Evolutionary conservation across 1,140 invertebrate genomes (phyloP).

Genomic region (Tetramorium alpestre): DNA sequence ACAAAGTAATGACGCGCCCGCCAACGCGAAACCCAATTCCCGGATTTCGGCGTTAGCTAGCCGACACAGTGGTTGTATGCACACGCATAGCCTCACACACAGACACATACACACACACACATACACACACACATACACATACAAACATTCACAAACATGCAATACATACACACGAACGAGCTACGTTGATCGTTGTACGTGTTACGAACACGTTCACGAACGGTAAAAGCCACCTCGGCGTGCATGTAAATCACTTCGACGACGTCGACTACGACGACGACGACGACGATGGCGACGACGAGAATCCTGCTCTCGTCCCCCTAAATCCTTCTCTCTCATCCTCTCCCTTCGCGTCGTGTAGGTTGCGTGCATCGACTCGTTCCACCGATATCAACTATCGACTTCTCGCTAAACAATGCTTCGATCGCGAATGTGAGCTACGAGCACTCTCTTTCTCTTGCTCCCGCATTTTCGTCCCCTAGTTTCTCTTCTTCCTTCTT

Average conservation of each 20-base stretch:
- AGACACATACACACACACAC: slow-evolving; percentile 7
- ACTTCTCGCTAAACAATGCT: slow-evolving; percentile 64
- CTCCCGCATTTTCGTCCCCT: not conserved
- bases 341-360: not conserved
- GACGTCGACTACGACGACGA: slow-evolving; percentile 59
- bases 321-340: slow-evolving; percentile 29
- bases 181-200: not conserved
- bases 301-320: slow-evolving; percentile 31
- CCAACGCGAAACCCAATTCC: slow-evolving; percentile 75
- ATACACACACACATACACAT: slow-evolving; percentile 9
- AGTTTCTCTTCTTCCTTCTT: not conserved
- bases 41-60: slow-evolving; percentile 64
- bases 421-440: slow-evolving; percentile 24
- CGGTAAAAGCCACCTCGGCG: slow-evolving; percentile 69
- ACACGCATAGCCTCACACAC: slow-evolving; percentile 2
- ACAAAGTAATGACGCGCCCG: slow-evolving; percentile 78
- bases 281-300: slow-evolving; percentile 6
- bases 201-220: slow-evolving; percentile 13
- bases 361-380: slow-evolving; percentile 27
- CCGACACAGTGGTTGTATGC: slow-evolving; percentile 50
- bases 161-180: not conserved
- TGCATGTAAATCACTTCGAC: slow-evolving; percentile 72
- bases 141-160: slow-evolving; percentile 16
- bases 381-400: slow-evolving; percentile 30
- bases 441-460: not conserved